Base-by-base conservation (phyloP, 2,797 vertebrate species). In the Bradypus variegatus region DNA sequence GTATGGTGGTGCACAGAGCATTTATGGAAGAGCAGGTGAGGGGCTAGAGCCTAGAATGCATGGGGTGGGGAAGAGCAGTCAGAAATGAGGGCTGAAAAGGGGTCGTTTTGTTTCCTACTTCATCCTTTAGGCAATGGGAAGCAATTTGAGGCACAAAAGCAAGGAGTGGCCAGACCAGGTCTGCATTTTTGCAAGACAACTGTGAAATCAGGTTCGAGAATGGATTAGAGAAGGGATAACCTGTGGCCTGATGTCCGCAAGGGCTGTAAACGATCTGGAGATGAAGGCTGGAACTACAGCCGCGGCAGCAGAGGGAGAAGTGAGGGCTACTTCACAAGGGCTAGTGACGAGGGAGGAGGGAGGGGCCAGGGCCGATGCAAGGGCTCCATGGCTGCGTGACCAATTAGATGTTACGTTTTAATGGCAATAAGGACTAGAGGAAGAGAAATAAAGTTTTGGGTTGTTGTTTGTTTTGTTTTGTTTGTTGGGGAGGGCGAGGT, bases 1-100 rank as follows among this genome's bases (percentile, higher is more conserved):
- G 19, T 12, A 13, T 0, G 2, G 72, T 16, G 0, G 6, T 0
- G 5, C 41, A 27, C 19, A 25, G 67, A 25, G 64, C 36, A 13
- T 12, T 12, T 7, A 72, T 58, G 12, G 29, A 58, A 36, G 6
- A n/a, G 29, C 0, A 1, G 50, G 8, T 13, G 7, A 12, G 27
- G 29, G 23, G 50, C 2, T 21, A 45, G 31, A 38, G 8, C 21
- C 38, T 23, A 38, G n/a, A 36, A 50, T 38, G 58, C 12, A 8
- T 0, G 0, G 38, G 21, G 36, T 21, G 23, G 21, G 48, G 36
- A 83, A 33, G 50, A 11, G 16, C 11, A 41, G 10, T 18, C 7
- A 78, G 62, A 65, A 78, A 85, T 12, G 38, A 72, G 31, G 31
- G 19, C 1, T 14, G 36, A 11, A 33, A 72, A 31, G 8, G 3